Conservation (phyloP, 1,140 invertebrate genomes). For the Phymorhynchus buccinoides region DNA sequence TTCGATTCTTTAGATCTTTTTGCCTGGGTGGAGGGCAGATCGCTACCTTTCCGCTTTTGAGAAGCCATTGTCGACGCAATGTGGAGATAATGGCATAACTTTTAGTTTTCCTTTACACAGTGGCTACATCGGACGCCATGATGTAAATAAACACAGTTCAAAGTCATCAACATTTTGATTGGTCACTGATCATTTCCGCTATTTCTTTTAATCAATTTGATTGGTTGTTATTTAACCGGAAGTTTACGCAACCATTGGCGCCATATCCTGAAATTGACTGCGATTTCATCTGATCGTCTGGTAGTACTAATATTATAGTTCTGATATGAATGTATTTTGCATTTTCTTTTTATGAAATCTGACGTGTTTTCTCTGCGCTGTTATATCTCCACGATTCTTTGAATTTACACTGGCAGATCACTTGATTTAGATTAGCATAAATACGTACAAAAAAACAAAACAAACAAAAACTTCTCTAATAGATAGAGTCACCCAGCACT, state of each 20-base stretch:
- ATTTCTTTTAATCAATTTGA: not conserved
- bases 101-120: not conserved
- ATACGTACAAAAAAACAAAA: no score
- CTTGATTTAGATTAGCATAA: no score
- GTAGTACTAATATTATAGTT: no score
- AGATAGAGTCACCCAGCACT: no score
- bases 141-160: not conserved
- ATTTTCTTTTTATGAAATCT: no score
- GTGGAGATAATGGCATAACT: not conserved
- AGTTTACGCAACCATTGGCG: not conserved
- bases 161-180: not conserved
- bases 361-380: no score
- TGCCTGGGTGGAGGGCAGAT: not conserved
- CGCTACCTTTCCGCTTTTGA: slow-evolving; percentile 30
- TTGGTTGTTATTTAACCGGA: not conserved
- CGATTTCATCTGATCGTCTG: no score
- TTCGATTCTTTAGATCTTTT: slow-evolving; percentile 22
- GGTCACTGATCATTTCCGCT: not conserved
- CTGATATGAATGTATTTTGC: no score
- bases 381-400: no score
- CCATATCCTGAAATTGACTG: not conserved
- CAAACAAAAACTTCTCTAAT: no score
- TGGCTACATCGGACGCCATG: not conserved
- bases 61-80: slow-evolving; percentile 27
- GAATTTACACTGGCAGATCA: no score